Evolutionary conservation across 2,113 vertebrate genomes (phyloP), one percentile per base, ranked within the genome.

Genomic region (Antennarius striatus): DNA sequence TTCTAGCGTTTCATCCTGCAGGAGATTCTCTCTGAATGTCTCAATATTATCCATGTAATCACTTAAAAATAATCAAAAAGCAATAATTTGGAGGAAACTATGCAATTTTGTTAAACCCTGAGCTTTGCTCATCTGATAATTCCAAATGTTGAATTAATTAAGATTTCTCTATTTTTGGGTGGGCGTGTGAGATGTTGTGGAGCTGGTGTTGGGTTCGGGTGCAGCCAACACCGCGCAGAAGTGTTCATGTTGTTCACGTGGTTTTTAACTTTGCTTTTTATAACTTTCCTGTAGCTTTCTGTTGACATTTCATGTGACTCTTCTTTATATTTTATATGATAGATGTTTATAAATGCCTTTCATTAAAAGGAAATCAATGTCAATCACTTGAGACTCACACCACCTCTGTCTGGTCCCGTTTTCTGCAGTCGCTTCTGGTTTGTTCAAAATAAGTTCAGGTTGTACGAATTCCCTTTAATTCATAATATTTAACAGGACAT

Each of bases 261-360:
- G 53, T 86, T 84, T 86, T 84, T 84, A 81, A 22, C 55, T 83
- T 85, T 82, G 78, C 82, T 86, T 88, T 87, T 90, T 81, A 82
- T 84, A 88, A 84, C 29, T 40, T 82, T 85, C 64, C 75, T 84
- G 80, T 86, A 88, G 84, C 50, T 28, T 86, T 82, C 62, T 74
- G 68, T 88, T 75, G 73, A 72, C 71, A 75, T 83, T 89, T 84
- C 79, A 77, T 80, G 86, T 86, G 70, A 85, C 65, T 76, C 63
- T 79, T 77, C 71, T 87, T 83, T 68, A 85, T 88, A 84, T 88
- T 86, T 88, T 89, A 82, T 82, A 89, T 77, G 47, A 88, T 89
- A 89, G 80, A 86, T 88, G 85, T 88, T 85, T 89, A 89, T 85
- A 88, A 88, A 86, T 49, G 70, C 78, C 85, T 86, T 88, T 86